These are phyloP conservation scores for Cyclophora punctaria DNA, from an alignment of 2,888 invertebrate genomes.

Conservation along the genomic window DNA sequence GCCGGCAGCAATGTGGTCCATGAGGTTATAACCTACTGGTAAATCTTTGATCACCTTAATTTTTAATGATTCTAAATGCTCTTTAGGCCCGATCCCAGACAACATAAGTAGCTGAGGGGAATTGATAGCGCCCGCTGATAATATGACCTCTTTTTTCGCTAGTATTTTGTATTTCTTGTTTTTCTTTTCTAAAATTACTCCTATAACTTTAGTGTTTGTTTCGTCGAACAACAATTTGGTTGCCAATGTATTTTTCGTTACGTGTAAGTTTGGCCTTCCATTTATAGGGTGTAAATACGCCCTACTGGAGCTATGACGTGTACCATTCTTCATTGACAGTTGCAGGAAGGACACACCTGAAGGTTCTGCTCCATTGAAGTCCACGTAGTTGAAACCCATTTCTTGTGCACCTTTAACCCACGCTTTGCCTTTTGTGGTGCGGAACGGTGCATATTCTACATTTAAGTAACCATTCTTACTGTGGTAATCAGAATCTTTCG, in stretches of 20 bases:
- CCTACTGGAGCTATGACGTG: constrained; percentile 79
- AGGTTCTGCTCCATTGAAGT: constrained; percentile 78
- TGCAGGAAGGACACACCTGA: constrained; percentile 78
- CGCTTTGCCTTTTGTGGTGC: constrained; percentile 65
- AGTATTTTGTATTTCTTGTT: constrained; percentile 67
- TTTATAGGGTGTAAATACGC: constrained; percentile 79
- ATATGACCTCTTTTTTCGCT: constrained; percentile 82
- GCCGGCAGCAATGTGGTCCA: constrained; percentile 81
- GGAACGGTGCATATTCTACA: constrained; percentile 70
- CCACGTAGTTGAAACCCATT: constrained; percentile 74
- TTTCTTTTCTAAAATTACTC: constrained; percentile 75
- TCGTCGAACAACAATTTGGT: constrained; percentile 75
- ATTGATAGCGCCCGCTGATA: constrained; percentile 85
- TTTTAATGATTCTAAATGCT: constrained; percentile 72
- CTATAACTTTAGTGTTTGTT: constrained; percentile 71
- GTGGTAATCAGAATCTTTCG: constrained; percentile 69
- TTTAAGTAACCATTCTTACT: constrained; percentile 73
- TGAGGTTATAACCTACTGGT: constrained; percentile 80
- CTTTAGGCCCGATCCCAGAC: constrained; percentile 82
- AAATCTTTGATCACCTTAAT: constrained; percentile 74
- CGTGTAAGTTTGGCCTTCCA: constrained; percentile 76
- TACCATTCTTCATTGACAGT: constrained; percentile 78
- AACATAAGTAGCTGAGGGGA: constrained; percentile 86
- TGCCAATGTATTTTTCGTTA: constrained; percentile 76
- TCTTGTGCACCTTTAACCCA: constrained; percentile 79